phyloP scores from a whole-genome alignment of 1,140 invertebrate species.

The Tetraneura akinire region DNA sequence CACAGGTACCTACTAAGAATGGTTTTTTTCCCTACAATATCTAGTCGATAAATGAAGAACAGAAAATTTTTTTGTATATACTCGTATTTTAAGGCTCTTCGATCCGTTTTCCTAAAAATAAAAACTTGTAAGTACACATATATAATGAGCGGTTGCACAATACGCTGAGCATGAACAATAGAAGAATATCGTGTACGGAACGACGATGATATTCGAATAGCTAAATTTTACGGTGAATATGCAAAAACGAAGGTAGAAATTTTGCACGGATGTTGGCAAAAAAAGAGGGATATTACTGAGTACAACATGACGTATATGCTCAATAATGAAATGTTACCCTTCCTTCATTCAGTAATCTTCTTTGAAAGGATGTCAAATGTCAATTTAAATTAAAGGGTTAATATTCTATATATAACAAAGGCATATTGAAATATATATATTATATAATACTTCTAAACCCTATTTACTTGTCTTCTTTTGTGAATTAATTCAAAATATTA shows the following conservation, averaged over 20 bases:
- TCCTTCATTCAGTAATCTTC: background rate
- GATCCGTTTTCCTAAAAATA: background rate
- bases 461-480: too few relatives aligned
- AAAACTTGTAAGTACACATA: background rate
- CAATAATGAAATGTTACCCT: background rate
- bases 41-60: background rate
- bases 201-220: background rate
- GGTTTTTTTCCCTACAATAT: too few relatives aligned
- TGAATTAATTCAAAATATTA: too few relatives aligned
- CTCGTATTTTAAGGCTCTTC: constrained; percentile 4
- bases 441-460: too few relatives aligned
- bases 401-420: background rate
- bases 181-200: background rate
- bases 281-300: background rate
- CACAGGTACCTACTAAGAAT: too few relatives aligned
- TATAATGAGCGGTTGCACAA: constrained; percentile 26
- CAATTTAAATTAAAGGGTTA: background rate
- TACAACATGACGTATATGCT: background rate
- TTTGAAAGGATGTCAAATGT: background rate
- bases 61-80: constrained; percentile 9
- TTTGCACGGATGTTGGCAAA: background rate
- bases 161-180: constrained; percentile 9
- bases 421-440: background rate
- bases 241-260: background rate
- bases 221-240: constrained; percentile 3